A percentile compares a stretch with the other conserved stretches of the same genome.
phyloP scores from a whole-genome alignment of 1,140 invertebrate species.

The Kradibia gibbosae region DNA sequence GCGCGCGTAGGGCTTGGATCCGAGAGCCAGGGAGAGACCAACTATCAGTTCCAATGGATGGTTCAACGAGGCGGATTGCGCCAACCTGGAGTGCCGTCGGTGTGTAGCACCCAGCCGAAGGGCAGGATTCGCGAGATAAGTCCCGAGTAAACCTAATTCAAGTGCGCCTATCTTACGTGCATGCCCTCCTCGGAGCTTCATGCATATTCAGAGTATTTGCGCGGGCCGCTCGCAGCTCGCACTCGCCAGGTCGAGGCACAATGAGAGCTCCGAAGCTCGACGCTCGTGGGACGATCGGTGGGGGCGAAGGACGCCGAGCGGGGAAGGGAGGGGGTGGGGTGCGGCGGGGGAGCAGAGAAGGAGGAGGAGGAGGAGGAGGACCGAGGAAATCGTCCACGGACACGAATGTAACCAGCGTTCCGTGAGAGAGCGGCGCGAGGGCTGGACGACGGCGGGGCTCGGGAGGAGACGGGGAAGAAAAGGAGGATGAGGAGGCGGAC shows the following conservation, averaged over 20 bases:
- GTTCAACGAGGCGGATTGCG: too few species aligned
- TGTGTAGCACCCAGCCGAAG: background rate
- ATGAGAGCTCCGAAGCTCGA: background rate
- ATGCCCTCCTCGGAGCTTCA: background rate
- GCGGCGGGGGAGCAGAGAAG: background rate
- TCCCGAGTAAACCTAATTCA: background rate
- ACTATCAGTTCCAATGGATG: background rate
- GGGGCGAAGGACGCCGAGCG: background rate
- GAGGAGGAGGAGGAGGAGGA: background rate
- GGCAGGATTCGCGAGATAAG: background rate
- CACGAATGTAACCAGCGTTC: background rate
- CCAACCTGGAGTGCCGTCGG: background rate
- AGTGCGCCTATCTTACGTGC: background rate
- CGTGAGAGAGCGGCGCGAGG: background rate
- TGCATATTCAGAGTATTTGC: constrained; percentile 18
- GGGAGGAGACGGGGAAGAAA: too few species aligned
- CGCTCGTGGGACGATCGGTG: background rate
- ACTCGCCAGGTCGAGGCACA: background rate
- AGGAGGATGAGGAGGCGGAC: background rate
- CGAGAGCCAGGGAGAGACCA: background rate
- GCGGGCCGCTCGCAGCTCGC: background rate
- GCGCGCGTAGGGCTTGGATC: background rate
- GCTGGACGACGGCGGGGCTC: too few species aligned
- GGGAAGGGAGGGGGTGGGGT: background rate
- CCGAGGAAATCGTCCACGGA: background rate